Evolutionary conservation across 23 tunicate genomes (phyloP), one percentile per base, ranked within the genome.

Genomic region (Trididemnum nubilum): DNA sequence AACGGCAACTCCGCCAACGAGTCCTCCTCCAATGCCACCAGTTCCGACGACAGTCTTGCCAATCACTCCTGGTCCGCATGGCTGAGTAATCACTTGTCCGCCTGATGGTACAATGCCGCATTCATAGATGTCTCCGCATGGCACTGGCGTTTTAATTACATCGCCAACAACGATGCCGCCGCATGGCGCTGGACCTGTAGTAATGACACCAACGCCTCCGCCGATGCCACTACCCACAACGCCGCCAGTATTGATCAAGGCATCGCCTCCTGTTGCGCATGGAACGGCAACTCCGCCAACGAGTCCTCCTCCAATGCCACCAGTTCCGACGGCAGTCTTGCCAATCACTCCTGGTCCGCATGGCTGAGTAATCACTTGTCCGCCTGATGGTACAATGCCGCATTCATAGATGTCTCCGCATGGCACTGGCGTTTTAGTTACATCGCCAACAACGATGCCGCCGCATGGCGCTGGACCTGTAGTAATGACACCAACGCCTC

Each of bases 21-120:
- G 5, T 21, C 26, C 67, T 4, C 67, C 67, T 61, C 67, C 67
- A 61, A 61, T 61, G 15, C 27, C 67, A 61, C 67, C 67, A 21
- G 29, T 25, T n/a, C 67, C 67, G 5, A 61, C 27, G 15, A n/a
- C 67, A 25, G 29, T 61, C 67, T 61, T 61, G 27, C 29, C 29
- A 25, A 61, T 25, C 67, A 61, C 27, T n/a, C 67, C 67, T 61
- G 67, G 27, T 61, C 29, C 67, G 67, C 67, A 61, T 61, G 67
- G 67, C 67, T 61, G 67, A 21, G 29, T 25, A 26, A 61, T 61
- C 4, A 61, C 67, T n/a, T 61, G 26, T 61, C 29, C 67, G 9
- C 54, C 54, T 44, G 54, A 44, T 44, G 54, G 54, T 44, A 44
- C 54, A 61, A 25, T 61, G 67, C 27, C 29, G 67, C 67, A 61